Base-by-base conservation (phyloP, 1,140 invertebrate species). In the Polypedilum vanderplanki region DNA sequence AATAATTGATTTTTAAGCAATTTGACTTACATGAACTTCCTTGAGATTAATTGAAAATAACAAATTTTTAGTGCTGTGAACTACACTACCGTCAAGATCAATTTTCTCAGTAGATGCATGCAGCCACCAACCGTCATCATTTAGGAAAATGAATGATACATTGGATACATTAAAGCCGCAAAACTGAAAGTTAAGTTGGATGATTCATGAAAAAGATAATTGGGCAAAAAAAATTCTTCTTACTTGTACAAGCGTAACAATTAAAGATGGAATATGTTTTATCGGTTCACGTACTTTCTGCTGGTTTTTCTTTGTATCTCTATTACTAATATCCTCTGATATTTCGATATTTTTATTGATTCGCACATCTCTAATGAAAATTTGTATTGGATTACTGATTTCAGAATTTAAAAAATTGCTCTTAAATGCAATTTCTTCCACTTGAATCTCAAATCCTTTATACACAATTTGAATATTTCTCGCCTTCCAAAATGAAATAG, bases 341-440 rank as follows among this genome's bases (percentile, higher is more conserved):
- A 82, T 80, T 78, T 86, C 85, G 76, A 91, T 87, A 85, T 93
- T 89, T 81, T 94, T 93, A 76, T 93, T 93, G 74, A 97, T 89
- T 75, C 93, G 86, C 5, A 96, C 90, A 81, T 94, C 92, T 74
- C 88, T 87, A 77, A 95, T 88, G 24, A 94, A 89, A 40, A 97
- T 87, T 8, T 92, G 93, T 18, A 97, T 81, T 8, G 96, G 83
- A 84, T 96, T 97, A 20, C 91, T 94, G 24, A 93, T 90, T 77
- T 95, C 93, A 9, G 92, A 93, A 81, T 94, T 96, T 75, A 96
- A 88, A 80, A 95, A 90, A 84, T 93, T 95, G 81, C 94, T 96
- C 17, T 92, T 88, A 75, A 96, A 87, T 78, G 92, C 90, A 75
- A 96, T 88, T 82, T 93, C 90, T 79, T 95, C 92, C 76, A 97